phyloP scores from a whole-genome alignment of 1,140 invertebrate species.

The Atta colombica region DNA sequence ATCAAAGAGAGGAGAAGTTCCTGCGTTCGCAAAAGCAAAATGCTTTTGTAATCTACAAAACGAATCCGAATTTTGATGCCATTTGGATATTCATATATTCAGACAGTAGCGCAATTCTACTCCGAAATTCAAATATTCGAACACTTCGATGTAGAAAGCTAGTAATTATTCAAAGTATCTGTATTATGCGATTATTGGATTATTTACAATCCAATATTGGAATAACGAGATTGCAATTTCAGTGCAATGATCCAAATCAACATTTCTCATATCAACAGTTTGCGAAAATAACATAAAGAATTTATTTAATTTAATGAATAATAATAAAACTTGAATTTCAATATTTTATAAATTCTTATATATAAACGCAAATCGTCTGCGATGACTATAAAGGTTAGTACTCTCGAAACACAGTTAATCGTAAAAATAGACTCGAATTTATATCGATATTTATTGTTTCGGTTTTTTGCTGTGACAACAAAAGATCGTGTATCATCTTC shows the following conservation, averaged over 20 bases:
- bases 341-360: background rate
- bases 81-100: slow-evolving; percentile 10
- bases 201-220: slow-evolving; percentile 13
- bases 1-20: background rate
- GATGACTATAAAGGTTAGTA: background rate
- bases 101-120: background rate
- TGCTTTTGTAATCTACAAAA: background rate
- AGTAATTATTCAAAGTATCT: slow-evolving; percentile 28
- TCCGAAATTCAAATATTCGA: slow-evolving; percentile 6
- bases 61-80: slow-evolving; percentile 15
- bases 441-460: slow-evolving; percentile 65
- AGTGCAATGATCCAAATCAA: background rate
- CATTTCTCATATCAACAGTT: background rate
- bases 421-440: slow-evolving; percentile 26
- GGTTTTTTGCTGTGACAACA: slow-evolving; percentile 31
- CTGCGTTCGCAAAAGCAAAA: slow-evolving; percentile 1
- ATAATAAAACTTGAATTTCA: background rate
- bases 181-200: background rate
- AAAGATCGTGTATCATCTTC: slow-evolving; percentile 65
- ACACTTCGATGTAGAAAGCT: background rate
- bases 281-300: background rate
- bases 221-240: slow-evolving; percentile 10
- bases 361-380: background rate
- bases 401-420: slow-evolving; percentile 16
- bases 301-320: background rate